Evolutionary conservation across 2,888 invertebrate species (phyloP).

Genomic region (Euzetes globulus): DNA sequence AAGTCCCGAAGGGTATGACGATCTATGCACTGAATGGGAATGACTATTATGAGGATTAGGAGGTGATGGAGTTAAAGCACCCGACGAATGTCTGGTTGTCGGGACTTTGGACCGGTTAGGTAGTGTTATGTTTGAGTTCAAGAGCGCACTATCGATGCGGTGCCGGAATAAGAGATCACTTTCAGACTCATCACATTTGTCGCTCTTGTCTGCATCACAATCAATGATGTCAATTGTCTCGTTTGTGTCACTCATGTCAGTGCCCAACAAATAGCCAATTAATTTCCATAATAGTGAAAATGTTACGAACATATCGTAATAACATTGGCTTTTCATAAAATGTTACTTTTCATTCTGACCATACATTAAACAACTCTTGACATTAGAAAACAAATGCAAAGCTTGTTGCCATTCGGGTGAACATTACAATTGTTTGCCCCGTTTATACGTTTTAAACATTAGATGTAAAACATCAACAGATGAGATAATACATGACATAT

Average conservation of each 20-base stretch:
- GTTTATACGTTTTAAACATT: not conserved
- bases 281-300: constrained; percentile 23
- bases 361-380: not conserved
- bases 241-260: not conserved
- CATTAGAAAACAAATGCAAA: not conserved
- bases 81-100: constrained; percentile 27
- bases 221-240: not conserved
- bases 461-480: constrained; percentile 16
- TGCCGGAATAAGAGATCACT: not conserved
- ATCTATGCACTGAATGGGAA: constrained; percentile 13
- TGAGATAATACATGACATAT: constrained; percentile 21
- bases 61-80: constrained; percentile 21
- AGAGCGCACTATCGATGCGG: not conserved
- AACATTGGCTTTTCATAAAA: not conserved
- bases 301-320: constrained; percentile 17
- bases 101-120: not conserved
- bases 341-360: not conserved
- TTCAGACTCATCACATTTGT: not conserved
- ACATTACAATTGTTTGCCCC: not conserved
- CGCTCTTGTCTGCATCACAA: not conserved
- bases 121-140: not conserved
- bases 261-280: not conserved
- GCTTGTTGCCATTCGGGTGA: not conserved
- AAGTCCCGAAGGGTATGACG: constrained; percentile 20
- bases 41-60: not conserved